A percentile compares a stretch with the other conserved stretches of the same genome.
Conservation (phyloP, 2,797 vertebrate species). For the Hirundo rustica region DNA sequence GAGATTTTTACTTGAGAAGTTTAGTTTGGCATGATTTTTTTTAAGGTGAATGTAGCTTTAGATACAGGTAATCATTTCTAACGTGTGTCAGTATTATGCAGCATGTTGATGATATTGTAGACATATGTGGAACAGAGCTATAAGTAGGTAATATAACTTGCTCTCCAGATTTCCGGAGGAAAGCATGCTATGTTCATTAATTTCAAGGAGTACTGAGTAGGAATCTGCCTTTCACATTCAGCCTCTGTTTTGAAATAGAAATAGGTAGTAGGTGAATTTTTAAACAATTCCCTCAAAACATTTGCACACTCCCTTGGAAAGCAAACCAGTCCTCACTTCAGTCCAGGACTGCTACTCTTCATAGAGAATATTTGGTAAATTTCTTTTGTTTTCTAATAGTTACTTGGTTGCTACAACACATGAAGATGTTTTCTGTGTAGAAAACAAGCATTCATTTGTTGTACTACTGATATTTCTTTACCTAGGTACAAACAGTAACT, state of each 20-base stretch:
- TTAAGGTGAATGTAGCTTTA: background rate
- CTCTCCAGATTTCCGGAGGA: background rate
- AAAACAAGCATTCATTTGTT: conserved; percentile 13
- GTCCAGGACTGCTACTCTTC: background rate
- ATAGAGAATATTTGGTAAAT: background rate
- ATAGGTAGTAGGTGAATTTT: background rate
- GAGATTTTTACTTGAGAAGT: background rate
- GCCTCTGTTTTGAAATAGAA: background rate
- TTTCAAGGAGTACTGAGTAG: background rate
- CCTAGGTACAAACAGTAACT: conserved; percentile 90
- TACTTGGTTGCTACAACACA: background rate
- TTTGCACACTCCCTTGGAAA: background rate
- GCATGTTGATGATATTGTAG: background rate
- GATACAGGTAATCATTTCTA: background rate
- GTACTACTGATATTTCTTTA: conserved; percentile 8
- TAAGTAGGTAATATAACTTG: background rate
- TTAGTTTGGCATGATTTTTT: background rate
- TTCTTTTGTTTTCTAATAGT: background rate
- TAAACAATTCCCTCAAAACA: background rate
- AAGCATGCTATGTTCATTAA: background rate
- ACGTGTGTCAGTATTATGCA: background rate
- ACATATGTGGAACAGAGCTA: background rate
- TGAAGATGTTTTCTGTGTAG: background rate
- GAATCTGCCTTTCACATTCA: background rate
- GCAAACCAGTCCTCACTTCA: background rate